Conservation (phyloP, 1,140 invertebrate genomes). For the Leptinotarsa lineolata region DNA sequence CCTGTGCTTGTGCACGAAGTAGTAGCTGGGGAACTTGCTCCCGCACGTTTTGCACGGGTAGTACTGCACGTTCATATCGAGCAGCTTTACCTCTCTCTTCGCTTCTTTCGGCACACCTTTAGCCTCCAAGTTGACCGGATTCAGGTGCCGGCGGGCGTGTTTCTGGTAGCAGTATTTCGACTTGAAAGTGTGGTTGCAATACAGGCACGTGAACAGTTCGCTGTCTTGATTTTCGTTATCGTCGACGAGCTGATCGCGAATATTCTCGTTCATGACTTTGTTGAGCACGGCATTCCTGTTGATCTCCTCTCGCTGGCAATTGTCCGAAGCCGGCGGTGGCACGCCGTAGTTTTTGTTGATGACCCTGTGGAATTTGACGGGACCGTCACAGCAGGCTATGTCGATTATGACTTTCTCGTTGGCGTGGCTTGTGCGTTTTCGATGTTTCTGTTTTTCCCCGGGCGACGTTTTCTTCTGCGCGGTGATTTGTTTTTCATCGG, state of each 20-base stretch:
- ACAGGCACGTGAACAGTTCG: conserved; percentile 70
- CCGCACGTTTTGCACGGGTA: conserved; percentile 92
- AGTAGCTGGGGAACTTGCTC: conserved; percentile 89
- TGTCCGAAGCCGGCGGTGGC: conserved; percentile 48
- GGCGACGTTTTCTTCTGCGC: conserved; percentile 34
- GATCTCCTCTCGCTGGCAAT: conserved; percentile 45
- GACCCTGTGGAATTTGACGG: conserved; percentile 79
- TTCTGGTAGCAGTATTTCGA: conserved; percentile 82
- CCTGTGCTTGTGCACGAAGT: conserved; percentile 90
- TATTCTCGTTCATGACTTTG: conserved; percentile 58
- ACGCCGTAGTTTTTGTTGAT: conserved; percentile 74
- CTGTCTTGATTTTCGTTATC: conserved; percentile 48
- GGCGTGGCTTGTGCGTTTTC: conserved; percentile 25
- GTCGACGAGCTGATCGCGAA: conserved; percentile 53
- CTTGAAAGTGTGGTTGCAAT: conserved; percentile 81
- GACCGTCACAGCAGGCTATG: conserved; percentile 85
- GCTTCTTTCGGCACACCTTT: conserved; percentile 41
- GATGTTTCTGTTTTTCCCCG: conserved; percentile 30
- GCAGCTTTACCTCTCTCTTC: conserved; percentile 64
- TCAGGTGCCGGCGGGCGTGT: conserved; percentile 73
- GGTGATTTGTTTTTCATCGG: conserved; percentile 42
- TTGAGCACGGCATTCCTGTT: conserved; percentile 55
- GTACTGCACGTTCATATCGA: conserved; percentile 85
- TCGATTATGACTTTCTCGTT: conserved; percentile 70
- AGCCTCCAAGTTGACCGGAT: conserved; percentile 57